Evolutionary conservation across 2,113 vertebrate species (phyloP).

Genomic region (Phrynosoma blainvillii): DNA sequence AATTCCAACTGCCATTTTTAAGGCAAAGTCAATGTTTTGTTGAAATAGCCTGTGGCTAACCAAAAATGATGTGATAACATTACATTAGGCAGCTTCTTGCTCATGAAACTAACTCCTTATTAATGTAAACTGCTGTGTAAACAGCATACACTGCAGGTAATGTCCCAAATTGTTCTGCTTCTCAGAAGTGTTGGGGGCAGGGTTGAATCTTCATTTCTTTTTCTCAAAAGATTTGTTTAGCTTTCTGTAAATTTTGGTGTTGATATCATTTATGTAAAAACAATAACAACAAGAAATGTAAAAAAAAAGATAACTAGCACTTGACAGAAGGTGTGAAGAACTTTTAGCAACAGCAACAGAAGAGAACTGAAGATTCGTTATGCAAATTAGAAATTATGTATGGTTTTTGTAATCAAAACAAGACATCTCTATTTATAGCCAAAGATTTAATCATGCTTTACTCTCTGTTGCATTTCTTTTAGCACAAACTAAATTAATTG

Average conservation of each 20-base stretch:
- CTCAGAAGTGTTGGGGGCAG: not conserved
- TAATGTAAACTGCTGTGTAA: not conserved
- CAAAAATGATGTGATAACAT: not conserved
- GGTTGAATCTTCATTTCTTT: not conserved
- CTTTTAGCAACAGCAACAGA: not conserved
- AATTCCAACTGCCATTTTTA: not conserved
- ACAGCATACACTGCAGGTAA: not conserved
- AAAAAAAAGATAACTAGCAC: not conserved
- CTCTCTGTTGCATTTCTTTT: not conserved
- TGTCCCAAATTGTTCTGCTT: not conserved
- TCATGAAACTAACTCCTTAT: no score
- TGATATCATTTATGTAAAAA: not conserved
- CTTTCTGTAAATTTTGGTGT: not conserved
- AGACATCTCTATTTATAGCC: slow-evolving; percentile 16
- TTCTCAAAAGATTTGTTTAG: not conserved
- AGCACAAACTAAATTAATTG: not conserved
- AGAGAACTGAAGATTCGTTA: not conserved
- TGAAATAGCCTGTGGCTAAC: not conserved
- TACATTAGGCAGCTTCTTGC: no score
- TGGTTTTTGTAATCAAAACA: slow-evolving; percentile 19
- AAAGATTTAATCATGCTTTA: slow-evolving; percentile 35
- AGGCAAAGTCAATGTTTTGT: not conserved
- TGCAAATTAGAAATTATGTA: slow-evolving; percentile 22
- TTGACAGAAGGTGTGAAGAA: not conserved
- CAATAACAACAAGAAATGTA: not conserved